Conservation (phyloP, 2,113 vertebrate genomes). For the Tautogolabrus adspersus region DNA sequence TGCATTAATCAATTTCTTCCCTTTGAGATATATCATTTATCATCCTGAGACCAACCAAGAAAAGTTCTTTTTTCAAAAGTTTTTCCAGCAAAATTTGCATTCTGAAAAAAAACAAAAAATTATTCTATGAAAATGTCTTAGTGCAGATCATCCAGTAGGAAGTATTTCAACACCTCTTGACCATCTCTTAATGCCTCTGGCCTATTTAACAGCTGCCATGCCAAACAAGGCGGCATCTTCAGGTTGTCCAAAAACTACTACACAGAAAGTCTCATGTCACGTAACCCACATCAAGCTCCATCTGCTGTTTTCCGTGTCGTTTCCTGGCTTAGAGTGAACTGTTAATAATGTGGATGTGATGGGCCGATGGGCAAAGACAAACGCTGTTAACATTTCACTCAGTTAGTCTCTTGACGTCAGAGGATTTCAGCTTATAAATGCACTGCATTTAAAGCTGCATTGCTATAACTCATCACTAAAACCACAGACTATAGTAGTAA, state of each 20-base stretch:
- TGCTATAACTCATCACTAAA: not conserved
- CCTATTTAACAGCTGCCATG: slow-evolving; percentile 11
- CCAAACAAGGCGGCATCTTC: slow-evolving; percentile 25
- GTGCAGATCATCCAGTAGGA: not conserved
- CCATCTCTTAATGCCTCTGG: not conserved
- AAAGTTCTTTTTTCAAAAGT: not conserved
- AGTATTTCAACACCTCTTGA: not conserved
- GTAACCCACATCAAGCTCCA: slow-evolving; percentile 61
- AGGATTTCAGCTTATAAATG: slow-evolving; percentile 1
- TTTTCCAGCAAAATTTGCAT: not conserved
- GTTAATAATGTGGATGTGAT: slow-evolving; percentile 63
- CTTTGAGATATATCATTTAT: not conserved
- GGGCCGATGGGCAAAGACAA: slow-evolving; percentile 35
- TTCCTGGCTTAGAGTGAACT: slow-evolving; percentile 60
- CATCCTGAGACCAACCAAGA: not conserved
- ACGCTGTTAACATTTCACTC: slow-evolving; percentile 36
- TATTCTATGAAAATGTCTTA: not conserved
- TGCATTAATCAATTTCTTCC: not conserved
- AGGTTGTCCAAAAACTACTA: slow-evolving; percentile 18
- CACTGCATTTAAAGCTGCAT: not conserved
- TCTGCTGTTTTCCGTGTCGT: slow-evolving; percentile 65
- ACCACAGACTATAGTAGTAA: too few species aligned
- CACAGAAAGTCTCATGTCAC: slow-evolving; percentile 36
- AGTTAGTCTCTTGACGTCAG: not conserved
- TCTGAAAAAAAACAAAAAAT: not conserved